A percentile compares a stretch with the other conserved stretches of the same genome.
Conservation (phyloP, 2,797 vertebrate genomes). For the Notoglanidium macrostoma region DNA sequence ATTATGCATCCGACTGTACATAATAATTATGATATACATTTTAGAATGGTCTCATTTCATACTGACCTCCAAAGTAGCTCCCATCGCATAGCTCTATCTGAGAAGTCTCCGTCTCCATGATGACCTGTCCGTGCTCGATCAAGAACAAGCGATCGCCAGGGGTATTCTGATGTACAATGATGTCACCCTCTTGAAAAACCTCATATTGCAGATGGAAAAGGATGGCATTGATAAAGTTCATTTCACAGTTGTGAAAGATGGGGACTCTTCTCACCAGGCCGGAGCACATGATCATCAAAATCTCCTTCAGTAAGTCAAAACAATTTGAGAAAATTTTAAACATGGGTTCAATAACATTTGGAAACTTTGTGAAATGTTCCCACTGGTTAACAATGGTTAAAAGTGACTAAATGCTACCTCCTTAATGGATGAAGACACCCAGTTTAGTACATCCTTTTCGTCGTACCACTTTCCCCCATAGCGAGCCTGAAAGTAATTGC, state of each 20-base stretch:
- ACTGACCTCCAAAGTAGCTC: constrained; percentile 73
- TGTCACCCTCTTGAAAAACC: constrained; percentile 68
- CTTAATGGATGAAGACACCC: constrained; percentile 73
- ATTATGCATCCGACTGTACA: neutral
- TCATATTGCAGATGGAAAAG: constrained; percentile 67
- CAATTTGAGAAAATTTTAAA: neutral
- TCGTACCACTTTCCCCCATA: constrained; percentile 76
- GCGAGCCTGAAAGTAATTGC: constrained; percentile 76
- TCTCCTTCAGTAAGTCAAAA: constrained; percentile 63
- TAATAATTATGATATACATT: neutral
- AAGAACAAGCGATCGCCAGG: constrained; percentile 73
- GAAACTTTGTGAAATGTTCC: neutral
- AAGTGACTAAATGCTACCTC: constrained; percentile 59
- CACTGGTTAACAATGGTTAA: neutral
- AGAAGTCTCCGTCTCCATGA: constrained; percentile 65
- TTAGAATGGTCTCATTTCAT: neutral
- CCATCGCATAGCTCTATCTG: constrained; percentile 71
- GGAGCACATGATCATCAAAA: constrained; percentile 65
- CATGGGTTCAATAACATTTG: neutral
- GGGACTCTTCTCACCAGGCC: constrained; percentile 69
- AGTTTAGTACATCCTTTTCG: constrained; percentile 75
- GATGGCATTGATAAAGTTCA: constrained; percentile 69
- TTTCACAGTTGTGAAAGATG: constrained; percentile 66
- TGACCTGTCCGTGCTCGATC: constrained; percentile 70
- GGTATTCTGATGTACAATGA: constrained; percentile 61